phyloP scores from a whole-genome alignment of 2,797 vertebrate species.

The Gambusia yucatana region DNA sequence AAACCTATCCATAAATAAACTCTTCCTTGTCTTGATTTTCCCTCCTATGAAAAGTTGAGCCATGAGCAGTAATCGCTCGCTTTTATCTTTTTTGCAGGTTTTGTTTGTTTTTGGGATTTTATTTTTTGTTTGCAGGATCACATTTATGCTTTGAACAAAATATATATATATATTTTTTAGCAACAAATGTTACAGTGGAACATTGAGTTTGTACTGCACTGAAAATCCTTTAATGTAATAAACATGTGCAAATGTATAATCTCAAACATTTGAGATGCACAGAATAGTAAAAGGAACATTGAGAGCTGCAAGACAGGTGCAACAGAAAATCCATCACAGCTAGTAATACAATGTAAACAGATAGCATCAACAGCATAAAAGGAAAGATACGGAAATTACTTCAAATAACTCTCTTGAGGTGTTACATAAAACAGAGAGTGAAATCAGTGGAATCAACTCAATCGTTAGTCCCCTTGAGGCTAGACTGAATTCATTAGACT shows the following conservation, averaged over 20 bases:
- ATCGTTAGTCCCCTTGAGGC: constrained; percentile 40
- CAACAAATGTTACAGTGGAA: constrained; percentile 24
- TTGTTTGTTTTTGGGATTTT: constrained; percentile 23
- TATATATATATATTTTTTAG: neutral
- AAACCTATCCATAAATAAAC: constrained; percentile 30
- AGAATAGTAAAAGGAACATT: constrained; percentile 24
- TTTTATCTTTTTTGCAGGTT: constrained; percentile 53
- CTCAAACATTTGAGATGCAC: constrained; percentile 21
- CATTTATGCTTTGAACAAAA: constrained; percentile 53
- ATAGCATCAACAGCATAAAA: constrained; percentile 52
- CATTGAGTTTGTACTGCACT: neutral
- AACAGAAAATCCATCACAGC: constrained; percentile 31
- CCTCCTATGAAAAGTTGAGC: constrained; percentile 44
- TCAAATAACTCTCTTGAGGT: constrained; percentile 54
- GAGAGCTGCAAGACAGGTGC: constrained; percentile 29
- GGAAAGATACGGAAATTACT: constrained; percentile 48
- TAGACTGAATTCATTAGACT: constrained; percentile 58
- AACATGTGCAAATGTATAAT: neutral
- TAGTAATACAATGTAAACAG: constrained; percentile 39
- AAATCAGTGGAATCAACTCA: constrained; percentile 48
- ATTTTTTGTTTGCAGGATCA: constrained; percentile 56
- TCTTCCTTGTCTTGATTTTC: constrained; percentile 28
- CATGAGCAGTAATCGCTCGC: constrained; percentile 35
- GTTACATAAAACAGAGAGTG: constrained; percentile 35
- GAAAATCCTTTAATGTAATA: neutral